A percentile compares a stretch with the other conserved stretches of the same genome.
These are phyloP conservation scores for Polydesmus complanatus DNA, from an alignment of 2,888 invertebrate genomes.

Conservation along the genomic window DNA sequence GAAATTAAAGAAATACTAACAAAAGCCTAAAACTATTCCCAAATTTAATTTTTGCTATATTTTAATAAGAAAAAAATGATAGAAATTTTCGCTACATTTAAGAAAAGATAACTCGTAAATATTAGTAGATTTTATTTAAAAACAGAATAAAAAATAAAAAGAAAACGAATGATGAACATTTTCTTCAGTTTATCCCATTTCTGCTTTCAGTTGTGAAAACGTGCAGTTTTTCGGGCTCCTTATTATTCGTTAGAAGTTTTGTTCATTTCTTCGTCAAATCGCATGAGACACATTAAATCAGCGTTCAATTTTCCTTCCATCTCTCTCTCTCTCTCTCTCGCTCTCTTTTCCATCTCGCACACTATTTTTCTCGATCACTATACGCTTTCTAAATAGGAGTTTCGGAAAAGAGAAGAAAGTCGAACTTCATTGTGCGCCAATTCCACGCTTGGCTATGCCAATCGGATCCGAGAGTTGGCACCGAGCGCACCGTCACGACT, in stretches of 20 bases:
- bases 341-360: neutral
- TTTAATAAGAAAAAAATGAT: too few species aligned
- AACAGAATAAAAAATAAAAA: too few species aligned
- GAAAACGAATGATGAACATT: too few species aligned
- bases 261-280: slow-evolving; percentile 6
- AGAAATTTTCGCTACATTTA: neutral
- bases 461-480: neutral
- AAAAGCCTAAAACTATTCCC: too few species aligned
- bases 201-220: too few species aligned
- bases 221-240: neutral
- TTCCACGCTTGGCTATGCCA: neutral
- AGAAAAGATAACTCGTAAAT: too few species aligned
- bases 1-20: too few species aligned
- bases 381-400: neutral
- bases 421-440: neutral
- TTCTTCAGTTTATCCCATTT: too few species aligned
- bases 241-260: neutral
- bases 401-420: neutral
- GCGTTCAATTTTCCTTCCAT: slow-evolving; percentile 7
- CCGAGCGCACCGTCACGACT: neutral
- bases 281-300: slow-evolving; percentile 12
- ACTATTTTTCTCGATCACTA: neutral
- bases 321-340: neutral
- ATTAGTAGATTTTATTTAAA: too few species aligned
- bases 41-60: too few species aligned